Conservation (phyloP, 2,113 vertebrate genomes). For the Eolophus roseicapilla region DNA sequence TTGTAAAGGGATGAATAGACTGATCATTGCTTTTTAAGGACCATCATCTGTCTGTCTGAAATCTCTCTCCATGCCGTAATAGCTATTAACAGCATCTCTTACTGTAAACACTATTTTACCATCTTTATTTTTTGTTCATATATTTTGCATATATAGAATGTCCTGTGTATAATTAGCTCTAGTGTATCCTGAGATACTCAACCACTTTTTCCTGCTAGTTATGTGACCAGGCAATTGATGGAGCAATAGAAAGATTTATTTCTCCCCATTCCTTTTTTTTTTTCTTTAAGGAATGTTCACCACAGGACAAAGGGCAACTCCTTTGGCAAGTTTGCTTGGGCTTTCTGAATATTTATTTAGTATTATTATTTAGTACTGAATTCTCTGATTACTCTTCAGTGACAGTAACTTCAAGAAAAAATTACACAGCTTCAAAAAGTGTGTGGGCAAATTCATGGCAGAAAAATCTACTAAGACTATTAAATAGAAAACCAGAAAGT, state of each 20-base stretch:
- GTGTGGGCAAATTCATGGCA: conserved; percentile 45
- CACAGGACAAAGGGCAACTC: conserved; percentile 9
- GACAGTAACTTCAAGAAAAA: conserved; percentile 47
- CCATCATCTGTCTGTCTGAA: conserved; percentile 37
- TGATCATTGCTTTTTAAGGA: conserved; percentile 31
- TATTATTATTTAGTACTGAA: conserved; percentile 27
- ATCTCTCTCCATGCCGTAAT: conserved; percentile 10
- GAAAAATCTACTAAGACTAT: conserved; percentile 45
- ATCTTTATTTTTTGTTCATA: not conserved
- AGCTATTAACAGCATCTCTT: conserved; percentile 29
- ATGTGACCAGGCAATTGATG: not conserved
- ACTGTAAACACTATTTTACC: conserved; percentile 28
- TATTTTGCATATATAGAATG: conserved; percentile 25
- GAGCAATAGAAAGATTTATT: not conserved
- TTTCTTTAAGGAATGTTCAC: not conserved
- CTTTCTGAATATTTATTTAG: conserved; percentile 40
- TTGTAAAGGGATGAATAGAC: not conserved
- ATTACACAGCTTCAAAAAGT: conserved; percentile 17
- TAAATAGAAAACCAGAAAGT: conserved; percentile 59
- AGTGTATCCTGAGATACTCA: not conserved
- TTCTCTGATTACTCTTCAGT: conserved; percentile 31
- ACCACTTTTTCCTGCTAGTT: not conserved
- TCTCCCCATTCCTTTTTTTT: not conserved
- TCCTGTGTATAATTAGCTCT: not conserved
- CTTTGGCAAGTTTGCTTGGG: not conserved